Evolutionary conservation across 2,888 invertebrate genomes (phyloP).

Genomic region (Ochropleura plecta): DNA sequence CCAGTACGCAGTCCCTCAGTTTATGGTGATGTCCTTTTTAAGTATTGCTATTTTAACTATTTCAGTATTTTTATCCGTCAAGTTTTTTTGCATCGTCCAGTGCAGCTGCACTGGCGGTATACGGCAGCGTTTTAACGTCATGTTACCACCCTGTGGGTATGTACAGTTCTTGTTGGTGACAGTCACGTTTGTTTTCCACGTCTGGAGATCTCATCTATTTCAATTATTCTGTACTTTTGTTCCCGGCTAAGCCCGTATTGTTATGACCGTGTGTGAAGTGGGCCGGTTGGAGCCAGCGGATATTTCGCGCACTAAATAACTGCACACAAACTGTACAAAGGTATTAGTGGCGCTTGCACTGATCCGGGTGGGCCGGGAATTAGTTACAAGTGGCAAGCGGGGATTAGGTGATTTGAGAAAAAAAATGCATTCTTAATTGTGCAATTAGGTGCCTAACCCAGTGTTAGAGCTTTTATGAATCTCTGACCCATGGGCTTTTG

Average conservation of each 20-base stretch:
- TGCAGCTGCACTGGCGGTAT: no score
- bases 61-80: background rate
- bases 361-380: background rate
- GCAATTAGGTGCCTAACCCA: no score
- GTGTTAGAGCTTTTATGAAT: no score
- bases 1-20: background rate
- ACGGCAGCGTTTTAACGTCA: no score
- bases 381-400: slow-evolving; percentile 4
- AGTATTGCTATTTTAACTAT: background rate
- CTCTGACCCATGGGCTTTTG: no score
- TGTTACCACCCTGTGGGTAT: background rate
- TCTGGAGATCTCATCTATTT: background rate
- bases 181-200: background rate
- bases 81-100: background rate
- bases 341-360: slow-evolving; percentile 66
- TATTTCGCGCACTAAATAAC: slow-evolving; percentile 59
- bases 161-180: background rate
- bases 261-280: slow-evolving; percentile 4
- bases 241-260: background rate
- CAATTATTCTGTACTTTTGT: background rate
- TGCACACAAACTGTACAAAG: slow-evolving; percentile 69
- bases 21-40: background rate
- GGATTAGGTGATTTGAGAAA: background rate
- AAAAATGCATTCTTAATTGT: no score
- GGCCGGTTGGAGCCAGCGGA: background rate